Conservation (phyloP, 2,888 invertebrate species). For the Amphipoea oculea region DNA sequence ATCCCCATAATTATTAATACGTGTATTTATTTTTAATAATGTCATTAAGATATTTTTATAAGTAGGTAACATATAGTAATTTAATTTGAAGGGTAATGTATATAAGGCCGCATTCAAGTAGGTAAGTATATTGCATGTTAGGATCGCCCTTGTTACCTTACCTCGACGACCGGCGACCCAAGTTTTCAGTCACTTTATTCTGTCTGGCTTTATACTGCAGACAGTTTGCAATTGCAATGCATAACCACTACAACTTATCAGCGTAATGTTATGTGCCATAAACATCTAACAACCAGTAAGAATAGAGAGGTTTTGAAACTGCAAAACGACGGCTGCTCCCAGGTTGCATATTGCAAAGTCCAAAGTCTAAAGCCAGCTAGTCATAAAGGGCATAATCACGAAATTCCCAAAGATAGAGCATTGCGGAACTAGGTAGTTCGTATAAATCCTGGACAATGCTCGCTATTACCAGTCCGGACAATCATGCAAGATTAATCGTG, state of each 20-base stretch:
- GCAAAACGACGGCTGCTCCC: background rate
- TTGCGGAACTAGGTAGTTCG: conserved; percentile 47
- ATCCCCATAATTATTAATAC: background rate
- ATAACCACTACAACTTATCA: background rate
- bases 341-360: conserved; percentile 14
- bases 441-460: conserved; percentile 62
- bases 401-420: conserved; percentile 61
- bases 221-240: background rate
- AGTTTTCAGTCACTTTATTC: background rate
- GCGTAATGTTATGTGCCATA: background rate
- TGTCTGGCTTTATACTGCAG: background rate
- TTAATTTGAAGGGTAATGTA: background rate
- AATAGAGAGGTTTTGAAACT: background rate
- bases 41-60: background rate
- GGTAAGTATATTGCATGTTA: background rate
- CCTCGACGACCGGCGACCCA: background rate
- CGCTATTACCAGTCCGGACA: conserved; percentile 64
- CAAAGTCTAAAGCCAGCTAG: conserved; percentile 6
- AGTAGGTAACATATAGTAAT: background rate
- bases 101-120: background rate
- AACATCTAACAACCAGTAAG: background rate
- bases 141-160: background rate
- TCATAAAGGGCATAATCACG: conserved; percentile 42
- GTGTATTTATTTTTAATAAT: background rate
- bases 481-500: conserved; percentile 71